Evolutionary conservation across 1,140 invertebrate species (phyloP).

Genomic region (Brachionus asplanchnoidis): DNA sequence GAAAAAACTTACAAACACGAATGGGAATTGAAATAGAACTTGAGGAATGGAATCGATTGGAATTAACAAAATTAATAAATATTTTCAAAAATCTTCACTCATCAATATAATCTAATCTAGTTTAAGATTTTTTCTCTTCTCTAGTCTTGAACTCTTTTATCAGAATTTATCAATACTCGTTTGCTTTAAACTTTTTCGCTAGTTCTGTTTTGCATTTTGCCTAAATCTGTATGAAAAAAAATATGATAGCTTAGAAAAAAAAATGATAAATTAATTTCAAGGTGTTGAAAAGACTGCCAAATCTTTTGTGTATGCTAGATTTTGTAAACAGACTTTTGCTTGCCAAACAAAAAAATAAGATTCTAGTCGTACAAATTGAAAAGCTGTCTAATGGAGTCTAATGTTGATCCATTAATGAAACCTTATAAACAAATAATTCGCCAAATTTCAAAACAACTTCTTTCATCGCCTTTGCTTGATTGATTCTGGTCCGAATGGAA

Average conservation of each 20-base stretch:
- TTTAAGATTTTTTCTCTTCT: not conserved
- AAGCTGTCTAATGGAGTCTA: not conserved
- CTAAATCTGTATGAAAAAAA: conserved; percentile 1
- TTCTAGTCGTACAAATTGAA: conserved; percentile 7
- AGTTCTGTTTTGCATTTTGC: conserved; percentile 6
- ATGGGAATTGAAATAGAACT: not conserved
- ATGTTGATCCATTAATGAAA: not conserved
- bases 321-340: conserved; percentile 1
- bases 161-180: conserved; percentile 25
- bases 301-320: not conserved
- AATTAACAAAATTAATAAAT: conserved; percentile 38
- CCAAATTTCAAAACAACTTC: not conserved
- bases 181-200: not conserved
- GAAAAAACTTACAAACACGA: not conserved
- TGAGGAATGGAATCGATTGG: conserved; percentile 15
- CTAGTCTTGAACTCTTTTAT: not conserved
- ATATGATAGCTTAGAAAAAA: not conserved
- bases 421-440: not conserved
- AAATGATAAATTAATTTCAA: conserved; percentile 39
- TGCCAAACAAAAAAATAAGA: not conserved
- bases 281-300: conserved; percentile 35
- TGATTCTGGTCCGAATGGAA: not conserved
- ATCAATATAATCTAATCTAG: conserved; percentile 39
- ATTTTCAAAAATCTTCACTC: conserved; percentile 32
- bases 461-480: not conserved